Percentiles rank a stretch among this genome's conserved stretches.
phyloP scores from a whole-genome alignment of 2,888 invertebrate species.

The Acleris emargana region DNA sequence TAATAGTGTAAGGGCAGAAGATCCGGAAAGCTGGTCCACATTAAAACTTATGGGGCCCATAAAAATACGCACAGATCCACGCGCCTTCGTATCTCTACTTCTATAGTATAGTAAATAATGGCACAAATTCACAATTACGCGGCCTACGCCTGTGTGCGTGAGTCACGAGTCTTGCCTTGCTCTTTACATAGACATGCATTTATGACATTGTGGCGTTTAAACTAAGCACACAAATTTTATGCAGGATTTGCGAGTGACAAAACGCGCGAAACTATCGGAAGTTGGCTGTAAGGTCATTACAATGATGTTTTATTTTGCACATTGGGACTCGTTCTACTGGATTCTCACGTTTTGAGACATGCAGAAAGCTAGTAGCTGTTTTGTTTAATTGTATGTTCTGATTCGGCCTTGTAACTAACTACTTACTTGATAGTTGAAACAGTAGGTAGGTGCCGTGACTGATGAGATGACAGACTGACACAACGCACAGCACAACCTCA shows the following conservation, averaged over 20 bases:
- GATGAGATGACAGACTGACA: too few relatives aligned
- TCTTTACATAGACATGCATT: conserved; percentile 19
- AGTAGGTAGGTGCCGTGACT: too few relatives aligned
- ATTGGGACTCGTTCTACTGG: too few relatives aligned
- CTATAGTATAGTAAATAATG: conserved; percentile 27
- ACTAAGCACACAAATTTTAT: conserved; percentile 20
- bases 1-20: too few relatives aligned
- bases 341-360: too few relatives aligned
- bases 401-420: too few relatives aligned
- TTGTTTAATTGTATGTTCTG: too few relatives aligned
- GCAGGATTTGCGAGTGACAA: conserved; percentile 11
- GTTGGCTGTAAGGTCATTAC: neutral
- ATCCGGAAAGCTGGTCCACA: neutral
- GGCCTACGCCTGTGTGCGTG: conserved; percentile 47
- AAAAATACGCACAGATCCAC: conserved; percentile 50
- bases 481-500: too few relatives aligned
- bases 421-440: too few relatives aligned
- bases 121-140: conserved; percentile 35
- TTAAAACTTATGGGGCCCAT: conserved; percentile 17
- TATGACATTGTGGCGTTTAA: conserved; percentile 14
- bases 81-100: conserved; percentile 21
- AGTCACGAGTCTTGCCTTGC: conserved; percentile 50
- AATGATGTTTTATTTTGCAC: too few relatives aligned
- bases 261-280: neutral
- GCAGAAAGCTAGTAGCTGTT: too few relatives aligned